Percentiles rank a stretch among this genome's conserved stretches.
These are phyloP conservation scores for Coptodon rendalli DNA, from an alignment of 2,113 vertebrate species.

Conservation along the genomic window DNA sequence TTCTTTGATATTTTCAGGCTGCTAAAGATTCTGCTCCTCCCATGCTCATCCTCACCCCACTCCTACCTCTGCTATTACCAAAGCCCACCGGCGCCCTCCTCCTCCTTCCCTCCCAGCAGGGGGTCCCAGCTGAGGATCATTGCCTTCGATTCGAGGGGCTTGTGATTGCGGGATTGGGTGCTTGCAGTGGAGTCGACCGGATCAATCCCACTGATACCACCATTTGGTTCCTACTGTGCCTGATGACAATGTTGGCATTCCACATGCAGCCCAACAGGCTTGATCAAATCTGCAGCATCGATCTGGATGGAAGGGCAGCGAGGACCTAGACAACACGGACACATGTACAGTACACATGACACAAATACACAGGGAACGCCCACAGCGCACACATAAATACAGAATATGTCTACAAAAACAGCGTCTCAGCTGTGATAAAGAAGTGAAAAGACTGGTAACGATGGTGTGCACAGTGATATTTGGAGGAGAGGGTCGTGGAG, in stretches of 20 bases:
- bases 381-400: neutral
- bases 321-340: constrained; percentile 40
- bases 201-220: constrained; percentile 73
- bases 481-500: neutral
- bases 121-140: constrained; percentile 66
- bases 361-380: neutral
- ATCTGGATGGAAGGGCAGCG: constrained; percentile 43
- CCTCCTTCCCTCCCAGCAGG: constrained; percentile 38
- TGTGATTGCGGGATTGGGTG: constrained; percentile 63
- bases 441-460: neutral
- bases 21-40: neutral
- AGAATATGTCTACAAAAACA: neutral
- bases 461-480: neutral
- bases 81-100: neutral
- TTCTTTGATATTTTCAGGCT: constrained; percentile 60
- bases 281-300: constrained; percentile 71
- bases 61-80: neutral
- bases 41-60: neutral
- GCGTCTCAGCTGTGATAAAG: neutral
- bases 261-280: constrained; percentile 62
- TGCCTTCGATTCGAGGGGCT: constrained; percentile 65
- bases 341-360: constrained; percentile 12
- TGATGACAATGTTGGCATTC: constrained; percentile 77
- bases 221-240: constrained; percentile 73
- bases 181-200: constrained; percentile 56